These are phyloP conservation scores for Mugil cephalus DNA, from an alignment of 2,113 vertebrate species.

Conservation along the genomic window DNA sequence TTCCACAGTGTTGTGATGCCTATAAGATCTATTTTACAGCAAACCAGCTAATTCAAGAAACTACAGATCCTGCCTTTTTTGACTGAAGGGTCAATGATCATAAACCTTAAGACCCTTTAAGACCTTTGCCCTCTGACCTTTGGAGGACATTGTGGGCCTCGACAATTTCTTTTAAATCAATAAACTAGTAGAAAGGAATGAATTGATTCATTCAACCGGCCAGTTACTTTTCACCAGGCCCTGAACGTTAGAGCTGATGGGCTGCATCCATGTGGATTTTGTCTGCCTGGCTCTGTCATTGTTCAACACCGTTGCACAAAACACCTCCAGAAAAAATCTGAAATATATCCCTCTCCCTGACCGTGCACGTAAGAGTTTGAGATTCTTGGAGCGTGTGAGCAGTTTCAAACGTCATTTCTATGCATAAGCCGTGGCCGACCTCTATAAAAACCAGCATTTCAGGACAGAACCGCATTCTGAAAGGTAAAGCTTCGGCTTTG, in stretches of 20 bases:
- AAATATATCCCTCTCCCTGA: no score
- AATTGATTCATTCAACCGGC: slow-evolving; percentile 51
- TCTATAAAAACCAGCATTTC: slow-evolving; percentile 1
- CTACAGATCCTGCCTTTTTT: no score
- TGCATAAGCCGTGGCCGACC: background rate
- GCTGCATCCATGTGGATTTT: slow-evolving; percentile 18
- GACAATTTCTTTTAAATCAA: slow-evolving; percentile 21
- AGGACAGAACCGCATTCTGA: background rate
- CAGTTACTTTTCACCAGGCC: no score
- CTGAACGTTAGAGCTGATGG: no score
- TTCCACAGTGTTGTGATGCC: no score
- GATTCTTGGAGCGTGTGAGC: no score
- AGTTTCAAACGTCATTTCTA: background rate
- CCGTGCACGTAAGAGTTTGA: no score
- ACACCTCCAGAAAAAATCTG: no score
- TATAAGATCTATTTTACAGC: no score
- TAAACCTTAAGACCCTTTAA: background rate
- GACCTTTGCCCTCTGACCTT: slow-evolving; percentile 36
- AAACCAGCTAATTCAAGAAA: no score
- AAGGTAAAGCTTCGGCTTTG: background rate
- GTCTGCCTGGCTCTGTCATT: background rate
- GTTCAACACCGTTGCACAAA: background rate
- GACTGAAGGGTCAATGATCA: background rate
- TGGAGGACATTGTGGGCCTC: background rate
- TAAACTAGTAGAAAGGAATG: slow-evolving; percentile 29